Evolutionary conservation across 2,797 vertebrate genomes (phyloP).

Genomic region (Gymnoscopelus braueri): DNA sequence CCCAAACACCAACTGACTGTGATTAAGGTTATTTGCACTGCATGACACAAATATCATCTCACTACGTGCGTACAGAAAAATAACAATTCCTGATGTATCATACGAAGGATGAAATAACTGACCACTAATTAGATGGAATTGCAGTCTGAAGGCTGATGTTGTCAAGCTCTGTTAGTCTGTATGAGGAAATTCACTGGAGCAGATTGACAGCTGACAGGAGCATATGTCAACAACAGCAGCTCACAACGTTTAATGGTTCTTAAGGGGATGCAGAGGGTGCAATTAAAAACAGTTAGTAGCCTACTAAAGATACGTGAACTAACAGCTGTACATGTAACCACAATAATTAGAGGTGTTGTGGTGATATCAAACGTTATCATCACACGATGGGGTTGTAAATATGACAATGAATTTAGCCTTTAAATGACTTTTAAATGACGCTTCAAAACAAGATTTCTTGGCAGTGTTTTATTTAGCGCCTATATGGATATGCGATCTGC

Average conservation of each 20-base stretch:
- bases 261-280: background rate
- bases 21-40: background rate
- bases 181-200: constrained; percentile 22
- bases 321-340: constrained; percentile 1
- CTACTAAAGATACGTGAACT: constrained; percentile 6
- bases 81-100: background rate
- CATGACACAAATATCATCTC: background rate
- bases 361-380: background rate
- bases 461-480: too few species aligned
- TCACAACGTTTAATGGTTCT: constrained; percentile 20
- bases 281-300: constrained; percentile 2
- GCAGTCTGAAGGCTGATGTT: background rate
- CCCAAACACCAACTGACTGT: background rate
- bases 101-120: constrained; percentile 3
- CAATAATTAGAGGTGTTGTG: too few species aligned
- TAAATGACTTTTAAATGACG: background rate
- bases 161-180: constrained; percentile 4
- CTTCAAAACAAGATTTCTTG: background rate
- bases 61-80: background rate
- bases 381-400: background rate
- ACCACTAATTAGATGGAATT: constrained; percentile 21
- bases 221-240: constrained; percentile 38
- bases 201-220: constrained; percentile 33
- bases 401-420: constrained; percentile 6
- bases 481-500: too few species aligned